Percentiles rank a stretch among this genome's conserved stretches.
phyloP scores from a whole-genome alignment of 2,888 invertebrate genomes.

The Hoplodrina ambigua region DNA sequence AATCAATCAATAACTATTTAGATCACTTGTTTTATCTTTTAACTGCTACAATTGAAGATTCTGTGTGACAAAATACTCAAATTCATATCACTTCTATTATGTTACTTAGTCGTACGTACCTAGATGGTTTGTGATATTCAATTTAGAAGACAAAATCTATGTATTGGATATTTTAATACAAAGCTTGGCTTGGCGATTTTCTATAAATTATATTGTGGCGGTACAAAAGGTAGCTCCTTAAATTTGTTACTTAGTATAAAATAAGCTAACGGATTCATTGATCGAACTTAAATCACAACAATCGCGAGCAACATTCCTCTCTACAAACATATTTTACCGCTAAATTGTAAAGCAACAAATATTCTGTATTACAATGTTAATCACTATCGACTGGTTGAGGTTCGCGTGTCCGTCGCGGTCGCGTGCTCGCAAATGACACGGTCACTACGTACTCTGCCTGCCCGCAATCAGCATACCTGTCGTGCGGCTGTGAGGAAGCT shows the following conservation, averaged over 20 bases:
- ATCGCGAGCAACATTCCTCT: conserved; percentile 18
- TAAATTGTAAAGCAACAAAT: conserved; percentile 23
- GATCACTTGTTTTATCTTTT: conserved; percentile 10
- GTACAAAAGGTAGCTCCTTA: conserved; percentile 22
- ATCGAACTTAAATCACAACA: conserved; percentile 19
- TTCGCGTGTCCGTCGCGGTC: conserved; percentile 48
- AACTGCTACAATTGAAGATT: conserved; percentile 27
- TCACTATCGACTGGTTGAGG: conserved; percentile 8
- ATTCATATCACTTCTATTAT: conserved; percentile 54
- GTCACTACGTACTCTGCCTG: conserved; percentile 29
- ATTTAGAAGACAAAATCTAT: conserved; percentile 56
- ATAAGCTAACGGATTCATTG: conserved; percentile 22
- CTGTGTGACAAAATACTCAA: conserved; percentile 45
- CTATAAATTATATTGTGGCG: conserved; percentile 29
- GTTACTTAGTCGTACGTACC: conserved; percentile 53
- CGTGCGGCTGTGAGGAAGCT: conserved; percentile 8
- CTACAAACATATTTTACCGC: background rate
- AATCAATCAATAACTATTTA: conserved; percentile 18
- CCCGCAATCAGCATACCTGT: conserved; percentile 31
- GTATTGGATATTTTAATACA: conserved; percentile 49
- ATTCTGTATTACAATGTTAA: conserved; percentile 23
- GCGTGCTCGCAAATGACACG: conserved; percentile 48
- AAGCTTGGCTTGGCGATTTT: conserved; percentile 50
- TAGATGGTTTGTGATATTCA: conserved; percentile 58
- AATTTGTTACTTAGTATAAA: conserved; percentile 18